Percentiles rank a stretch among this genome's conserved stretches.
Evolutionary conservation across 2,797 vertebrate genomes (phyloP).

Genomic region (Eidolon dupreanum): DNA sequence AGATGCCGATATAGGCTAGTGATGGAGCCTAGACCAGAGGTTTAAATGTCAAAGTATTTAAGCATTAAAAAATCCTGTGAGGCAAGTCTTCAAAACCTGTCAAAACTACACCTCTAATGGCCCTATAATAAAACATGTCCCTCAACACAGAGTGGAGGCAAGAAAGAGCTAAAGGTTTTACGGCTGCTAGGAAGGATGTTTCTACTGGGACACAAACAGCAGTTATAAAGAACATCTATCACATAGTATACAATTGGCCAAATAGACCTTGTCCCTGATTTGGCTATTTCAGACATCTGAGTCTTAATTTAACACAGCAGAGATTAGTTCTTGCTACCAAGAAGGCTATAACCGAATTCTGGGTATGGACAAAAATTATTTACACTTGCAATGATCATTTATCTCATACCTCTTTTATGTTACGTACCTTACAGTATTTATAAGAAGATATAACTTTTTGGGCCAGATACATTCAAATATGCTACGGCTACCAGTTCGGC

Average conservation of each 20-base stretch:
- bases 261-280: not conserved
- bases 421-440: not conserved
- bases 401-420: not conserved
- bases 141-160: not conserved
- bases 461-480: slow-evolving; percentile 1
- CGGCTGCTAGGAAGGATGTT: not conserved
- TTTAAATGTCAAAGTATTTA: slow-evolving; percentile 63
- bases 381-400: not conserved
- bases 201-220: not conserved
- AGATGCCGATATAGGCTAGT: not conserved
- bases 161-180: not conserved
- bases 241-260: not conserved
- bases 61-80: slow-evolving; percentile 39
- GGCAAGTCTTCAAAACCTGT: slow-evolving; percentile 41
- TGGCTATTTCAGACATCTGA: not conserved
- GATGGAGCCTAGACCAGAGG: not conserved
- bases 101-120: slow-evolving; percentile 1
- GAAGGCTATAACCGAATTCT: not conserved
- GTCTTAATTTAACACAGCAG: not conserved
- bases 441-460: slow-evolving; percentile 36
- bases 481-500: not conserved
- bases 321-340: not conserved
- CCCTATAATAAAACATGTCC: slow-evolving; percentile 38
- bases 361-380: not conserved
- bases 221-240: not conserved